Evolutionary conservation across 2,888 invertebrate species (phyloP).

Genomic region (Elmis aenea): DNA sequence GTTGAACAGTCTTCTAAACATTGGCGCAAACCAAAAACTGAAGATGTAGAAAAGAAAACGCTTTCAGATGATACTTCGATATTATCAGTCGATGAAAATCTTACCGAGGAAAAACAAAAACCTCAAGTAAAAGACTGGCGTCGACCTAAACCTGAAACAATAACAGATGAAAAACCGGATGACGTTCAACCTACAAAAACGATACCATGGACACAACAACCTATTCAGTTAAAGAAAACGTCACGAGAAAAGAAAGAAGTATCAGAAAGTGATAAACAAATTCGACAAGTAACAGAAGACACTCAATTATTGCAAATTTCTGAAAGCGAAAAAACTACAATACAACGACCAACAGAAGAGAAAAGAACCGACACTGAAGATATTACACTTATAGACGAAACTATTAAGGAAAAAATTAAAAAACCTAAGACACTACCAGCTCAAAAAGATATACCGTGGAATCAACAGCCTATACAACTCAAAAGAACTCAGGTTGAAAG

Average conservation of each 20-base stretch:
- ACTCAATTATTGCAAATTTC: constrained; percentile 12
- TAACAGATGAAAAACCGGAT: constrained; percentile 1
- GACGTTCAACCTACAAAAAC: constrained; percentile 29
- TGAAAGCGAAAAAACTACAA: constrained; percentile 25
- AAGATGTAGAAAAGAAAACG: constrained; percentile 19
- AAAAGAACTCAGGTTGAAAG: constrained; percentile 7
- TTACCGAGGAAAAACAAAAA: constrained; percentile 10
- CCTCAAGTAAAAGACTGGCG: constrained; percentile 16
- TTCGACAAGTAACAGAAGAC: constrained; percentile 25
- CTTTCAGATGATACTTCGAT: too few species aligned
- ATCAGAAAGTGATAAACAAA: constrained; percentile 34
- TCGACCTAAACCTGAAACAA: constrained; percentile 12
- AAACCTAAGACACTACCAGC: too few species aligned
- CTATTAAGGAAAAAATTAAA: constrained; percentile 45
- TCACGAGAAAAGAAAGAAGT: constrained; percentile 39
- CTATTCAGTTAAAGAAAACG: constrained; percentile 50
- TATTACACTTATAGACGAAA: constrained; percentile 48
- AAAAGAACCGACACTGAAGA: constrained; percentile 28
- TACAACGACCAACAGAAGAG: constrained; percentile 30
- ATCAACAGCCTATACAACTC: constrained; percentile 38
- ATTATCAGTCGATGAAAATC: constrained; percentile 2
- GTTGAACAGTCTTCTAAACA: constrained; percentile 4
- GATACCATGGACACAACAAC: constrained; percentile 60
- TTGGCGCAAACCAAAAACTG: constrained; percentile 21
- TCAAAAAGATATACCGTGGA: constrained; percentile 55